Conservation (phyloP, 92 coral and sea anemone genomes). For the Bergia sp. region DNA sequence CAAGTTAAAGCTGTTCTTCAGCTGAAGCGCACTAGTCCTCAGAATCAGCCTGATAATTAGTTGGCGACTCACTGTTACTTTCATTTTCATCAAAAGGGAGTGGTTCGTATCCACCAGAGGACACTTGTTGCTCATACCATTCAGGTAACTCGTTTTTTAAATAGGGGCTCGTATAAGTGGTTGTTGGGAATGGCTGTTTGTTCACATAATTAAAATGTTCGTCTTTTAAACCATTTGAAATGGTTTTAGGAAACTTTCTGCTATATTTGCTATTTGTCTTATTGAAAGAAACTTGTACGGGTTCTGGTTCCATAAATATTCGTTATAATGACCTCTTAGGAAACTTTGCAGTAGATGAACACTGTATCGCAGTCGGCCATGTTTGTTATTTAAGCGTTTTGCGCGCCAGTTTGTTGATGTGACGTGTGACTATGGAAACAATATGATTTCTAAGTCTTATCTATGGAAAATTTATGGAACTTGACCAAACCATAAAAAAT, state of each 20-base stretch:
- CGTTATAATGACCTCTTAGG: neutral
- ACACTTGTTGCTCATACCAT: neutral
- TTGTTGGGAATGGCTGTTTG: neutral
- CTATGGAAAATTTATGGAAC: neutral
- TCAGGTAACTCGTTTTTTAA: neutral
- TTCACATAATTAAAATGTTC: neutral
- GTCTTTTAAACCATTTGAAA: neutral
- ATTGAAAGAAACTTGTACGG: neutral
- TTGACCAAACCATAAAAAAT: neutral
- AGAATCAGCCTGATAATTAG: no score
- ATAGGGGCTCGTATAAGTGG: neutral
- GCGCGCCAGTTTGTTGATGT: neutral
- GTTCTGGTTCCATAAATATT: neutral
- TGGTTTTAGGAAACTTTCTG: neutral
- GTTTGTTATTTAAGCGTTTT: neutral
- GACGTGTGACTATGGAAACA: neutral
- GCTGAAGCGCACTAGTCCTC: no score
- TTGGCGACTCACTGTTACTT: neutral
- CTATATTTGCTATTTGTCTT: neutral
- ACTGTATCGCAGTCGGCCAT: neutral
- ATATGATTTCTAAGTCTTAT: no score
- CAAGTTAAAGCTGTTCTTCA: no score
- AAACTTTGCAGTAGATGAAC: neutral
- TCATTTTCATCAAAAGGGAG: slow-evolving; percentile 4
- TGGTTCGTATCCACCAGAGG: neutral